Conservation (phyloP, 2,888 invertebrate genomes). For the Parnassius orleans region DNA sequence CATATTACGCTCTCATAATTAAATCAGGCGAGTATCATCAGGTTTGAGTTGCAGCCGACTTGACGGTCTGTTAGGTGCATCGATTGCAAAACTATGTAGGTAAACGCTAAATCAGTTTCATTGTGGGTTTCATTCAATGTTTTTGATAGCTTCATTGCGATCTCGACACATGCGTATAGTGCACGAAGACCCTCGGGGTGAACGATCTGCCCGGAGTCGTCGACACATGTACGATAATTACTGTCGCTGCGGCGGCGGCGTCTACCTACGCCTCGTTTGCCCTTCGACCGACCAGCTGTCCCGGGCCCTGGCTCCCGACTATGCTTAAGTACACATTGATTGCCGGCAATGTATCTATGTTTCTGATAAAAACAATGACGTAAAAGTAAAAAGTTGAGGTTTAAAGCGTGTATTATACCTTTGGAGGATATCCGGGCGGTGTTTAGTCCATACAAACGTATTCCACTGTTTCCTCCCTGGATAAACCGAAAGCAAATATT, state of each 20-base stretch:
- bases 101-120: slow-evolving; percentile 1
- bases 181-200: slow-evolving; percentile 73
- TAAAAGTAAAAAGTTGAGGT: slow-evolving; percentile 23
- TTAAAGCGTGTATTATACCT: not conserved
- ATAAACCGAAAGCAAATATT: too few relatives aligned
- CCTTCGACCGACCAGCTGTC: slow-evolving; percentile 42
- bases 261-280: slow-evolving; percentile 54
- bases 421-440: too few relatives aligned
- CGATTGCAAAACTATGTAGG: slow-evolving; percentile 24
- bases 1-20: slow-evolving; percentile 31
- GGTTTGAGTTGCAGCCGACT: slow-evolving; percentile 14
- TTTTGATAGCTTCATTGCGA: slow-evolving; percentile 47
- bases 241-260: slow-evolving; percentile 56
- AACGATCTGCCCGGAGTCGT: slow-evolving; percentile 75
- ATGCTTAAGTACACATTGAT: slow-evolving; percentile 3
- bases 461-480: too few relatives aligned
- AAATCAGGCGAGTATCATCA: slow-evolving; percentile 13
- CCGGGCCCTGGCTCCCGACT: slow-evolving; percentile 29
- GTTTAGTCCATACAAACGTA: too few relatives aligned
- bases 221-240: slow-evolving; percentile 77
- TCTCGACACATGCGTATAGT: slow-evolving; percentile 65
- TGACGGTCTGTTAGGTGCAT: slow-evolving; percentile 11
- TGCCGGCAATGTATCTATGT: not conserved
- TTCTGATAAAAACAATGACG: slow-evolving; percentile 8
- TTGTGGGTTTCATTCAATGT: slow-evolving; percentile 30